A percentile compares a stretch with the other conserved stretches of the same genome.
These are phyloP conservation scores for Campoplex capitator DNA, from an alignment of 2,888 invertebrate genomes.

Conservation along the genomic window DNA sequence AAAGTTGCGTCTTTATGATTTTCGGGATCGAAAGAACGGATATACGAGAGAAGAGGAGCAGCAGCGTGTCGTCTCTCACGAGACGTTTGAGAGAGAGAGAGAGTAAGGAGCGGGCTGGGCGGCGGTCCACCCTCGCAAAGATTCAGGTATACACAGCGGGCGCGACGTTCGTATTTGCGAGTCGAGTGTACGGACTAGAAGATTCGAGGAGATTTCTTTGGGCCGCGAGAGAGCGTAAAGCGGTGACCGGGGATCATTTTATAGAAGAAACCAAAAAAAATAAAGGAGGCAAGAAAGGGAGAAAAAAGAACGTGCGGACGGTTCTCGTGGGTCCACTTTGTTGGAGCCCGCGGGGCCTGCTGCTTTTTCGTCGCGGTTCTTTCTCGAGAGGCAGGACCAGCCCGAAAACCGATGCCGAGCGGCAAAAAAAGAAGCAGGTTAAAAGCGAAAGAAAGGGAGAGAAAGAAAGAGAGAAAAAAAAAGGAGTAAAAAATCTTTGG, in stretches of 20 bases:
- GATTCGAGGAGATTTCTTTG: background rate
- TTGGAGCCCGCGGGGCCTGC: constrained; percentile 44
- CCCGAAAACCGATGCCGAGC: constrained; percentile 48
- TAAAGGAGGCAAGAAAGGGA: background rate
- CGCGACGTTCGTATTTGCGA: background rate
- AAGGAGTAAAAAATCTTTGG: background rate
- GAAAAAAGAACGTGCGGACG: background rate
- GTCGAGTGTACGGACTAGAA: constrained; percentile 7
- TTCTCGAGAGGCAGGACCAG: background rate
- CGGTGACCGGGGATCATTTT: constrained; percentile 26
- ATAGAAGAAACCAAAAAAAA: constrained; percentile 11
- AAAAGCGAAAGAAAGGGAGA: background rate
- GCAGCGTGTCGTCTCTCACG: background rate
- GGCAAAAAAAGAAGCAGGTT: constrained; percentile 7
- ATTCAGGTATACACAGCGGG: constrained; percentile 57
- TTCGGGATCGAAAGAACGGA: background rate
- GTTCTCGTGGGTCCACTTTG: constrained; percentile 50
- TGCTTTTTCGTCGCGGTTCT: constrained; percentile 36
- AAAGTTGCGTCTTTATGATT: constrained; percentile 4
- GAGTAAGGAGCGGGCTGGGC: background rate
- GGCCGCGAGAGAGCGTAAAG: constrained; percentile 1
- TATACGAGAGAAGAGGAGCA: too few species aligned
- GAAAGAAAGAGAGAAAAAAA: background rate
- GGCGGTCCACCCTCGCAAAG: constrained; percentile 60
- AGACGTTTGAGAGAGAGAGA: background rate